These are phyloP conservation scores for Numenius arquata DNA, from an alignment of 2,113 vertebrate genomes.

Conservation along the genomic window DNA sequence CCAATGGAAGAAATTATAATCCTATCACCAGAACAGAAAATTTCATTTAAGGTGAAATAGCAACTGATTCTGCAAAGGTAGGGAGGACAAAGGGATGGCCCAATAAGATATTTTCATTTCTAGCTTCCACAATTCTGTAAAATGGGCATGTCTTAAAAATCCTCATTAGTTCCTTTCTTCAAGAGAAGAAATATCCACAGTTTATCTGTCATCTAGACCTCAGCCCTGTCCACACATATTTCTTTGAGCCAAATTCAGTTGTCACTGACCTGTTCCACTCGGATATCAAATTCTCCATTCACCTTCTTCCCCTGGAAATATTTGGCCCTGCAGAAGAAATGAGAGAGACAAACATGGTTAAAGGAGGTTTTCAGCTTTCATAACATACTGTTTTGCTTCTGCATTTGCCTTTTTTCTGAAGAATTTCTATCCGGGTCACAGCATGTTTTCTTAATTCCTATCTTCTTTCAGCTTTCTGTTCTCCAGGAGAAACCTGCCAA, in stretches of 20 bases:
- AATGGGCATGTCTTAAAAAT: not conserved
- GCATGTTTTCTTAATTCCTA: constrained; percentile 4
- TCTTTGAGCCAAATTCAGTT: not conserved
- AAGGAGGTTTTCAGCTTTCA: not conserved
- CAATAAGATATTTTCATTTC: not conserved
- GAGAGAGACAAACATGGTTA: not conserved
- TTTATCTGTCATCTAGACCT: not conserved
- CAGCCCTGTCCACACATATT: not conserved
- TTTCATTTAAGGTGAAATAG: not conserved
- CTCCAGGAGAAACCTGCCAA: constrained; percentile 10
- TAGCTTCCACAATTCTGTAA: not conserved
- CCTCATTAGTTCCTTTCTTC: not conserved
- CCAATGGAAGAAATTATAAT: not conserved
- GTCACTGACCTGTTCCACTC: constrained; percentile 91
- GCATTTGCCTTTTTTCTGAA: not conserved
- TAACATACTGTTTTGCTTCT: not conserved
- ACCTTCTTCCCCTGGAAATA: constrained; percentile 94
- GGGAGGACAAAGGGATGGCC: not conserved
- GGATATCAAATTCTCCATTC: constrained; percentile 91
- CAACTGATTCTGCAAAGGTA: not conserved
- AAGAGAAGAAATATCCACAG: not conserved
- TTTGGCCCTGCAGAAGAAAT: constrained; percentile 81
- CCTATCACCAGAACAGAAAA: not conserved
- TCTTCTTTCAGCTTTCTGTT: constrained; percentile 13
- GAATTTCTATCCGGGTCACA: not conserved